Evolutionary conservation across 2,888 invertebrate species (phyloP).

Genomic region (Aporophyla nigra): DNA sequence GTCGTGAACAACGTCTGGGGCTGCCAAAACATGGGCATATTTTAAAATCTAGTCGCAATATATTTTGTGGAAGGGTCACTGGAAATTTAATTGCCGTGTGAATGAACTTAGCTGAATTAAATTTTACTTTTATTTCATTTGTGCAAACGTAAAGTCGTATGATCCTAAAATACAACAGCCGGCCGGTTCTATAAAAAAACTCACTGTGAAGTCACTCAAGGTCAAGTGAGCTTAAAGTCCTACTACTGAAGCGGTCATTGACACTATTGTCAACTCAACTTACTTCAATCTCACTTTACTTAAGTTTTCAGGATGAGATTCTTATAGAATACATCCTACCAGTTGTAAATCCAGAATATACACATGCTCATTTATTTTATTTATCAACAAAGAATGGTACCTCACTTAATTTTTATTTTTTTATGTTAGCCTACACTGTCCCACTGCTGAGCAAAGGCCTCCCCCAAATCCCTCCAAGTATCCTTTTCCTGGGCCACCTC

Average conservation of each 20-base stretch:
- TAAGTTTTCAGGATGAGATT: neutral
- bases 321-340: too few relatives aligned
- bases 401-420: too few relatives aligned
- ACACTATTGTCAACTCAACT: too few relatives aligned
- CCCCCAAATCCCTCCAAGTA: too few relatives aligned
- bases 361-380: too few relatives aligned
- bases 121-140: neutral
- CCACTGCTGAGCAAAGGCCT: too few relatives aligned
- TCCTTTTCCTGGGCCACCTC: too few relatives aligned
- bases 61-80: constrained; percentile 7
- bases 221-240: too few relatives aligned
- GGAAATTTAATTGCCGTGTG: neutral
- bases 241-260: too few relatives aligned
- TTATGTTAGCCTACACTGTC: too few relatives aligned
- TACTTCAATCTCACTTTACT: too few relatives aligned
- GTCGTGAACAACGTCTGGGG: constrained; percentile 1
- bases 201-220: neutral
- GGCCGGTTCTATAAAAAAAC: neutral
- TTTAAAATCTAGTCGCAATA: constrained; percentile 4
- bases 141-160: neutral
- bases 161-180: neutral
- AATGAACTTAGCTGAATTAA: neutral
- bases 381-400: neutral
- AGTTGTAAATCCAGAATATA: neutral
- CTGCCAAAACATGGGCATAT: constrained; percentile 34